Evolutionary conservation across 2,113 vertebrate genomes (phyloP).

Genomic region (Chloropsis hardwickii): DNA sequence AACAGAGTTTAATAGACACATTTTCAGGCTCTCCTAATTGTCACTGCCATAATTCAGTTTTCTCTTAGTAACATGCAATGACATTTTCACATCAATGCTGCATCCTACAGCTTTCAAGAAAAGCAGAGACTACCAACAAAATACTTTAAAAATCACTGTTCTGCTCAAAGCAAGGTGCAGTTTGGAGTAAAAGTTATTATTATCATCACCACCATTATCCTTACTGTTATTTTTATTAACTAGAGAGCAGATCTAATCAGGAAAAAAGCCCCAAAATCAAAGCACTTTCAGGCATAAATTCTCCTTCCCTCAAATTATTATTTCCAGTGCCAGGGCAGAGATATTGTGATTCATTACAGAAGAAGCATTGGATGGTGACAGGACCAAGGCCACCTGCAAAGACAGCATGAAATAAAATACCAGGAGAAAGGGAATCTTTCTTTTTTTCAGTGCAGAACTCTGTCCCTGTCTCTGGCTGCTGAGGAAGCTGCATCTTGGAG

Average conservation of each 20-base stretch:
- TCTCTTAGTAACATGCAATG: constrained; percentile 25
- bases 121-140: background rate
- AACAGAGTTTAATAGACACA: constrained; percentile 25
- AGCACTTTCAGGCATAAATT: background rate
- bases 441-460: background rate
- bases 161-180: background rate
- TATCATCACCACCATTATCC: background rate
- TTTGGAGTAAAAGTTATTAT: background rate
- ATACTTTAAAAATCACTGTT: background rate
- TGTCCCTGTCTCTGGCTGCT: background rate
- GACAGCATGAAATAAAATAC: background rate
- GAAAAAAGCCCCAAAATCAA: background rate
- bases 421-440: background rate
- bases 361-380: background rate
- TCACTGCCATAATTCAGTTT: constrained; percentile 17
- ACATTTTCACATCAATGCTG: constrained; percentile 12
- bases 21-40: constrained; percentile 41
- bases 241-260: background rate
- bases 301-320: background rate
- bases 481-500: background rate
- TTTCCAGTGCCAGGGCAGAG: background rate
- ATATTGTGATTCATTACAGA: background rate
- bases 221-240: background rate
- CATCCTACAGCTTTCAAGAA: background rate
- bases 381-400: background rate